phyloP scores from a whole-genome alignment of 2,888 invertebrate genomes.

The Trichogramma dendrolimi region DNA sequence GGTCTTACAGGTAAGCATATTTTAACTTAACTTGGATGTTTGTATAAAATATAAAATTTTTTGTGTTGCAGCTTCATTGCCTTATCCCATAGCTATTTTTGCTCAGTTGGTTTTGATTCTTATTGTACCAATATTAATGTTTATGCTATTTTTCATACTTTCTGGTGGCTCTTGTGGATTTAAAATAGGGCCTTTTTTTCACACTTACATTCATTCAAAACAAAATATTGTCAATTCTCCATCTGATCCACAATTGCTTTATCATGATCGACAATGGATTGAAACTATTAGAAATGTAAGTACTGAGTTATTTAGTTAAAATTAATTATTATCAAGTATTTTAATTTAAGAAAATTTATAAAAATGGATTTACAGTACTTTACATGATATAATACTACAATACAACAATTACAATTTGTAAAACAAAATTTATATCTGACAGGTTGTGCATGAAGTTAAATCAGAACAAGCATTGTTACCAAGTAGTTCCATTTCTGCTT shows the following conservation, averaged over 20 bases:
- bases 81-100: slow-evolving; percentile 24
- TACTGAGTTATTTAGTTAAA: neutral
- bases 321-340: too few species aligned
- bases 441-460: too few species aligned
- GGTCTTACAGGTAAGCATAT: slow-evolving; percentile 38
- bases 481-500: too few species aligned
- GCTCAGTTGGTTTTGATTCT: slow-evolving; percentile 27
- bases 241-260: neutral
- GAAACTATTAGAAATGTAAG: slow-evolving; percentile 18
- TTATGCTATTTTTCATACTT: slow-evolving; percentile 29
- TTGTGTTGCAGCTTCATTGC: slow-evolving; percentile 32
- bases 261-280: slow-evolving; percentile 17
- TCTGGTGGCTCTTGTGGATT: slow-evolving; percentile 36
- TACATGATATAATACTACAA: too few species aligned
- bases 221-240: neutral
- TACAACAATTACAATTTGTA: too few species aligned
- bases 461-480: too few species aligned
- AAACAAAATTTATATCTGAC: too few species aligned
- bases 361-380: too few species aligned
- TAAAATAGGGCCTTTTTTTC: slow-evolving; percentile 36
- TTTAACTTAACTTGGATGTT: slow-evolving; percentile 2
- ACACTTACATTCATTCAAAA: slow-evolving; percentile 21
- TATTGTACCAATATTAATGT: slow-evolving; percentile 23
- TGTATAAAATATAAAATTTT: slow-evolving; percentile 7
- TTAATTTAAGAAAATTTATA: too few species aligned